A percentile compares a stretch with the other conserved stretches of the same genome.
Conservation (phyloP, 1,140 invertebrate genomes). For the Paracyclopina nana region DNA sequence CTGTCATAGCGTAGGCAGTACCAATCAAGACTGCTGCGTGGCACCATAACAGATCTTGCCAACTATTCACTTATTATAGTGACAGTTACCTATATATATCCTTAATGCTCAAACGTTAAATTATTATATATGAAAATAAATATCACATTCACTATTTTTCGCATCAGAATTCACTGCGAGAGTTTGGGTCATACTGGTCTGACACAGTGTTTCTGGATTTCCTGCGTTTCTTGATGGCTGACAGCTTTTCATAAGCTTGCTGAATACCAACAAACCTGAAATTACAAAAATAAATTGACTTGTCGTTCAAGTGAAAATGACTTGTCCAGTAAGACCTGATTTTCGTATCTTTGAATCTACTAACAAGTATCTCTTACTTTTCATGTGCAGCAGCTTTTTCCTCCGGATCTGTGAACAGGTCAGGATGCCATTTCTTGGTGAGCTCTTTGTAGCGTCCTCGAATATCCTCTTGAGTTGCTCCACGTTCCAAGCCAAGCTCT, state of each 20-base stretch:
- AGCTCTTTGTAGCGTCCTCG: slow-evolving; percentile 53
- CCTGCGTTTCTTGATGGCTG: slow-evolving; percentile 26
- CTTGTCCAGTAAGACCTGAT: background rate
- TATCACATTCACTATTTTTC: too few species aligned
- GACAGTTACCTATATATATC: too few species aligned
- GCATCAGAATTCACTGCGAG: too few species aligned
- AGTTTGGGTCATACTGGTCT: too few species aligned
- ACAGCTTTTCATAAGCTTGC: slow-evolving; percentile 29
- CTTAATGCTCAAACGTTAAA: too few species aligned
- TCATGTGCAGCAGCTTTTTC: slow-evolving; percentile 46
- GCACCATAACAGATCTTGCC: too few species aligned
- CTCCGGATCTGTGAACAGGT: slow-evolving; percentile 54
- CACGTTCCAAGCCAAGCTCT: slow-evolving; percentile 44
- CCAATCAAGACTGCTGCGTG: too few species aligned
- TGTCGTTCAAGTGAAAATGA: background rate
- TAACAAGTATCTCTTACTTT: slow-evolving; percentile 29
- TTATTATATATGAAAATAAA: too few species aligned
- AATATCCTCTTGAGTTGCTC: slow-evolving; percentile 61
- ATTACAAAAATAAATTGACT: background rate
- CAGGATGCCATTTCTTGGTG: slow-evolving; percentile 73
- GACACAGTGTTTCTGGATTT: too few species aligned
- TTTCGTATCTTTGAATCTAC: background rate
- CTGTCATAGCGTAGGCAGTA: too few species aligned
- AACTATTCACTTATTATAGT: too few species aligned
- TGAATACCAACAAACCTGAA: slow-evolving; percentile 31